Conservation (phyloP, 2,888 invertebrate species). For the Brachycybe producta region DNA sequence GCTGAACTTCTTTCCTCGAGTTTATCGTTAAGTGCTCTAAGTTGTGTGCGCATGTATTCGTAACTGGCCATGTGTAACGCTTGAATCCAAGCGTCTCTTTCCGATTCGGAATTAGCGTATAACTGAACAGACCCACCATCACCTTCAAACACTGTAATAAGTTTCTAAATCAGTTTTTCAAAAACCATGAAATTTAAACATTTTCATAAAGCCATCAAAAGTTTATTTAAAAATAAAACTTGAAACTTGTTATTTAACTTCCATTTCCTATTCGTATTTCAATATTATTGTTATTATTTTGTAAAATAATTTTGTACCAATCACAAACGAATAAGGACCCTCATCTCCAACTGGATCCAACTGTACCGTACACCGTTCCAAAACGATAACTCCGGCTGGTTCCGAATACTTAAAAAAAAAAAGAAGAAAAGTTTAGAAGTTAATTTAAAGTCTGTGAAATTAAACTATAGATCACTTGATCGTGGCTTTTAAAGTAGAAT, state of each 20-base stretch:
- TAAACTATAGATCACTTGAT: too few species aligned
- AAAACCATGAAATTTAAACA: too few species aligned
- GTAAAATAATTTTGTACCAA: conserved; percentile 53
- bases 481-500: conserved; percentile 81
- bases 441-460: too few species aligned
- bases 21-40: conserved; percentile 38
- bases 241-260: too few species aligned
- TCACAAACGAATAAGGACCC: conserved; percentile 63
- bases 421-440: conserved; percentile 4
- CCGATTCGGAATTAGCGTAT: conserved; percentile 62
- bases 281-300: too few species aligned
- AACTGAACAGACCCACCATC: conserved; percentile 62
- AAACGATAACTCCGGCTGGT: conserved; percentile 71
- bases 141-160: conserved; percentile 59
- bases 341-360: conserved; percentile 49
- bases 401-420: conserved; percentile 49
- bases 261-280: too few species aligned
- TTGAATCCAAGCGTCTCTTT: conserved; percentile 74
- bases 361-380: conserved; percentile 73
- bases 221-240: too few species aligned
- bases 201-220: too few species aligned
- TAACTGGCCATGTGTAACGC: conserved; percentile 72
- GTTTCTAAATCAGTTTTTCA: neutral
- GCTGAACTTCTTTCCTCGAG: conserved; percentile 24
- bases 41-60: conserved; percentile 59